Evolutionary conservation across 1,140 invertebrate species (phyloP).

Genomic region (Bombus sibiricus): DNA sequence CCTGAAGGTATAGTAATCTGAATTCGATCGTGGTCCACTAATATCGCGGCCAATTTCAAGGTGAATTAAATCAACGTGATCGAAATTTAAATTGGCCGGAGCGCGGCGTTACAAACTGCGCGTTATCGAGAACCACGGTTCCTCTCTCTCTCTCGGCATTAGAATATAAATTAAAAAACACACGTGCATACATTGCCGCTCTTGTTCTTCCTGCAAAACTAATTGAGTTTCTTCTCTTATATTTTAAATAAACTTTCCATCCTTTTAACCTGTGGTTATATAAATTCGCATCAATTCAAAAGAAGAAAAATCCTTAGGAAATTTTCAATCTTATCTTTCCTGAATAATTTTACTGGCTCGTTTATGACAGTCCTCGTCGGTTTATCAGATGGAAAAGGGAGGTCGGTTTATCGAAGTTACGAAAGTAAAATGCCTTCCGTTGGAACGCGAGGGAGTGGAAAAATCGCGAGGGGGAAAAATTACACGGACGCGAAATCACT

Average conservation of each 20-base stretch:
- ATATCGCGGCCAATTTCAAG: constrained; percentile 26
- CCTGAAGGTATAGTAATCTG: not conserved
- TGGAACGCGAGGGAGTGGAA: not conserved
- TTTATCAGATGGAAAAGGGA: not conserved
- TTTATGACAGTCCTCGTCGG: not conserved
- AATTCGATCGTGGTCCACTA: not conserved
- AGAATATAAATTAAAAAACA: constrained; percentile 47
- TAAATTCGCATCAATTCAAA: not conserved
- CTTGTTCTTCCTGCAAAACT: not conserved
- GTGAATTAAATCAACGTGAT: constrained; percentile 35
- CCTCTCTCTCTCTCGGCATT: not conserved
- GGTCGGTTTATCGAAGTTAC: constrained; percentile 3
- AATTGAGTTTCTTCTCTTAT: not conserved
- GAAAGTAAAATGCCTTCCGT: not conserved
- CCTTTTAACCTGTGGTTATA: not conserved
- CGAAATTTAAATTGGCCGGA: constrained; percentile 34
- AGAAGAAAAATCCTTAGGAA: not conserved
- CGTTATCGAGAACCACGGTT: not conserved
- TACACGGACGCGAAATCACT: constrained; percentile 12
- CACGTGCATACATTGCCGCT: not conserved
- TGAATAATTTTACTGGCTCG: not conserved
- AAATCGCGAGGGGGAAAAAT: not conserved
- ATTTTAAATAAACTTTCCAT: not conserved
- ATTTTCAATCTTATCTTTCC: too few relatives aligned
- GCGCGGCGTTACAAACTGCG: not conserved